Base-by-base conservation (phyloP, 2,888 invertebrate genomes). In the Drosophila formosana region DNA sequence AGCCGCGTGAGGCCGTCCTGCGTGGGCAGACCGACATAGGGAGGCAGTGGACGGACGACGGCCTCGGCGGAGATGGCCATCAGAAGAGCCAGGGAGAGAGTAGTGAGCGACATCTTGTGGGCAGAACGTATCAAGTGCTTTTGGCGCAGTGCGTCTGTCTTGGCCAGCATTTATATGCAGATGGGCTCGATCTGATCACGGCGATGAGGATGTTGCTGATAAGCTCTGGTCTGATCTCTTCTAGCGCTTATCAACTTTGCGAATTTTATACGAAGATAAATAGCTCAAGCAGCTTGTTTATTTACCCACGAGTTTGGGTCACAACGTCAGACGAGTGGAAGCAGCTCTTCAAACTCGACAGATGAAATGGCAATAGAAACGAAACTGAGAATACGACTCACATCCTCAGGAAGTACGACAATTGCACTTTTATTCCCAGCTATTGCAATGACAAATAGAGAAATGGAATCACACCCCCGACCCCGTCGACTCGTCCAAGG, bases 1-100 rank as follows among this genome's bases (percentile, higher is more conserved):
- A 91, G 65, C 4, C 75, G 78, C 1, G 90, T 81, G 23, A 90
- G 69, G 3, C 88, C 85, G 39, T 90, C 89, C 51, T 78, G 72
- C 0, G 76, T 80, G 47, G 88, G 85, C 30, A 82, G 49, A 3
- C 82, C 89, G 65, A 88, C 73, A 49, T 89, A 64, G 0, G 88
- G 88, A 0, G 88, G 88, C 68, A 88, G 18, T 0, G 89, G 89
- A 4, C 67, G 41, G 3, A 61, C 57, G 23, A 74, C 39, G 2
- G 53, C 66, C 41, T 78, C 51, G 11, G 46, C 34, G 2, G 66
- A 61, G 13, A 55, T 51, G 4, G 43, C 57, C 32, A 74, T 11
- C 1, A 66, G 4, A 4, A 71, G 43, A 6, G 63, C 63, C 32
- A 80, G 28, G 3, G 47, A 9, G 6, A 86, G 13, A 3, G 49